Conservation (phyloP, 2,888 invertebrate genomes). For the Drosophila borealis region DNA sequence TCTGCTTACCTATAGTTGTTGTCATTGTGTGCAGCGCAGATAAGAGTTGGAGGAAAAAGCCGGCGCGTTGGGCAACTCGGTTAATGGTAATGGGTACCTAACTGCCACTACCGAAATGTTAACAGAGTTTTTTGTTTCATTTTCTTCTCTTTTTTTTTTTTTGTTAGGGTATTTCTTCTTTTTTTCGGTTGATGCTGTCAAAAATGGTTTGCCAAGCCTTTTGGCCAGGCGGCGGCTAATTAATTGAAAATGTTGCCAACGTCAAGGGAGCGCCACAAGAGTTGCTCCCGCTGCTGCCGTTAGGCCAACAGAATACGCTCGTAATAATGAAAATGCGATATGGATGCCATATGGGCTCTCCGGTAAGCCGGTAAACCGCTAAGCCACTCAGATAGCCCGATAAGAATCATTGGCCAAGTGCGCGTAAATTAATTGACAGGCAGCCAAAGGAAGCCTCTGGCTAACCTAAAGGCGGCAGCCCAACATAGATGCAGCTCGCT, state of each 20-base stretch:
- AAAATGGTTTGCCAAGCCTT: conserved; percentile 73
- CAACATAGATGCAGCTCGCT: conserved; percentile 4
- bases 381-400: conserved; percentile 30
- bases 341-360: conserved; percentile 34
- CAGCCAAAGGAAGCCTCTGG: conserved; percentile 26
- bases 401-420: conserved; percentile 62
- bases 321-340: conserved; percentile 58
- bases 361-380: conserved; percentile 14
- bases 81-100: conserved; percentile 56
- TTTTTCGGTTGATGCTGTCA: conserved; percentile 66
- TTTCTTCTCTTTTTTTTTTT: conserved; percentile 19
- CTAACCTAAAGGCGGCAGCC: conserved; percentile 14
- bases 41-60: conserved; percentile 55
- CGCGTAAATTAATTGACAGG: conserved; percentile 75
- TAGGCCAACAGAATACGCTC: conserved; percentile 28
- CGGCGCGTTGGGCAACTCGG: conserved; percentile 47
- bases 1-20: conserved; percentile 52
- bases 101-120: conserved; percentile 66
- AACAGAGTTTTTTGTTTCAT: conserved; percentile 53
- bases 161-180: conserved; percentile 9
- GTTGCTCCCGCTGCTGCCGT: neutral
- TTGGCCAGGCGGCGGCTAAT: conserved; percentile 62
- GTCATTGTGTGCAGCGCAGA: conserved; percentile 67
- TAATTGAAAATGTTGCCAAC: conserved; percentile 73
- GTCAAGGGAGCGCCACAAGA: conserved; percentile 67